Base-by-base conservation (phyloP, 2,113 vertebrate species). In the Macrotis lagotis region DNA sequence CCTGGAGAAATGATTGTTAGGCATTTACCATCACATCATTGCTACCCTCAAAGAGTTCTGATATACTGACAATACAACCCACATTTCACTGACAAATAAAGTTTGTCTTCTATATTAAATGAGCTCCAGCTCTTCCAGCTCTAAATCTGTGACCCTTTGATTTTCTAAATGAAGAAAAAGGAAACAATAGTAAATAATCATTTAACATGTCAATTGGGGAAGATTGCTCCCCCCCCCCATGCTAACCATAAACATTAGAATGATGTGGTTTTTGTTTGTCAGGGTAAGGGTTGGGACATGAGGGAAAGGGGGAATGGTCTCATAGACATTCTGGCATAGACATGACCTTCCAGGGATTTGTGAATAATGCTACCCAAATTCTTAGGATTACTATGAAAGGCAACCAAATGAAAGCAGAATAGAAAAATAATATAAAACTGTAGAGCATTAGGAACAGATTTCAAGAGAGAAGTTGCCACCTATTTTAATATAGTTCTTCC, bases 401-500 rank as follows among this genome's bases (percentile, higher is more conserved):
- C 53, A 55, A 14, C 28, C 92, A 89, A 89, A 94, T 88, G 48
- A 94, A 94, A 95, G 48, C 25, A 48, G 92, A 93, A 90, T 37
- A 92, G 47, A 53, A 94, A 95, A 49, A 11, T 52, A 48, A 90
- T 50, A 22, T 1, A 37, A 50, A 51, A 2, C 16, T 91, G 1
- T 52, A 24, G 14, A 37, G 10, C 66, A 25, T 90, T 51, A 93
- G 51, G 16, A 59, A 90, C 31, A 74, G 19, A 48, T 59, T 47
- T 31, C 31, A 47, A 91, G 6, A 93, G 74, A 95, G 55, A 96
- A 3, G 26, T 53, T 83, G 94, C 26, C 92, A 91, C 93, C 52
- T 91, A 50, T 89, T 95, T 94, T 93, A 50, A 25, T 93, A 52
- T 92, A 92, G 96, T 94, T 95, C 88, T 83, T 44, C 19, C n/a